Evolutionary conservation across 2,888 invertebrate genomes (phyloP), one percentile per base, ranked within the genome.

Genomic region (Hemicrepidius hirtus): DNA sequence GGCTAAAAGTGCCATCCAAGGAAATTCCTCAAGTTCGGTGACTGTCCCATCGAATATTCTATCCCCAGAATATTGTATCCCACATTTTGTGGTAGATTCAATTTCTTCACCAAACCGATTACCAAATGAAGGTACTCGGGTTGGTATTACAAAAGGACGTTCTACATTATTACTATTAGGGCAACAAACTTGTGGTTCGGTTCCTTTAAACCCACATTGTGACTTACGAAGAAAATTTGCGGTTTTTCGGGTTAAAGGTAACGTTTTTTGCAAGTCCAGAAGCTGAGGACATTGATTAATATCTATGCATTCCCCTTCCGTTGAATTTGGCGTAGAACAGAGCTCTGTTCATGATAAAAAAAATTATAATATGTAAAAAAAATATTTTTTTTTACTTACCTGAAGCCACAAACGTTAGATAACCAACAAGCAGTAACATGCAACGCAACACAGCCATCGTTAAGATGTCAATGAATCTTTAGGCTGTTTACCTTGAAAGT

Each of bases 11-110:
- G 79, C 83, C 78, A 83, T 79, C 85, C 85, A 85, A 6, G 85
- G 85, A 72, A 80, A 85, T 72, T 85, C 84, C 18, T 81, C 80
- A 28, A 84, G 55, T n/a, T 79, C 90, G 0, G 91, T 90, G 50
- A 89, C 85, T 67, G 88, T 87, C 9, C 92, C 92, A 55, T 91
- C 91, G 75, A 88, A 89, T 59, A 92, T 90, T 59, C 89, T 88
- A 81, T 92, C 89, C n/a, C 87, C 89, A 57, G 88, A 87, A 40
- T 87, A 88, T 41, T 88, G 88, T 18, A 87, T 81, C 6, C 92
- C 92, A 75, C 92, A 92, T 62, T 87, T 84, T 24, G 2, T 10
- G 0, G 46, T 16, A 13, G 16, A 20, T 44, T 82, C 82, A 1
- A 80, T 20, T 44, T 18, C 44, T 12, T 49, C 62, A 1, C 28